Conservation (phyloP, 2,113 vertebrate genomes). For the Fukomys damarensis region DNA sequence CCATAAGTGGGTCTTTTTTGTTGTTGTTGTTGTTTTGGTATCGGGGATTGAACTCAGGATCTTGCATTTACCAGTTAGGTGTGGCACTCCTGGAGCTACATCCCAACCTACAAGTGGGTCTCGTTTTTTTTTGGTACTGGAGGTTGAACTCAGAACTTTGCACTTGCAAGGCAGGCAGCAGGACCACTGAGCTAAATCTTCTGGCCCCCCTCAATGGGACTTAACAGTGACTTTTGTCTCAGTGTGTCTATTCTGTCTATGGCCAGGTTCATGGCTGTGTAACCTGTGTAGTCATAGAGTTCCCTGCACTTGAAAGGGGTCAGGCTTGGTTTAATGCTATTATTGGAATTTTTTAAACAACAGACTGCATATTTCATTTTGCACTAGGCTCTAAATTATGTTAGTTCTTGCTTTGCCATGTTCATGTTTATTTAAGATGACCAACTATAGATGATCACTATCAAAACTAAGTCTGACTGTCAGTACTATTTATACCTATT, state of each 20-base stretch:
- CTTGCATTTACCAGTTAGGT: too few species aligned
- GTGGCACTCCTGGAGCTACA: too few species aligned
- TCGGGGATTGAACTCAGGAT: too few species aligned
- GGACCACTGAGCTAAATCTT: too few species aligned
- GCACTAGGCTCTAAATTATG: background rate
- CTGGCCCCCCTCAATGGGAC: too few species aligned
- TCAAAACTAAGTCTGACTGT: slow-evolving; percentile 27
- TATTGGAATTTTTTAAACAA: slow-evolving; percentile 23
- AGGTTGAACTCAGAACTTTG: too few species aligned
- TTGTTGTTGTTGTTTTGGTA: too few species aligned
- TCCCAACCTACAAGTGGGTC: too few species aligned
- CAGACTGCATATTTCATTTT: slow-evolving; percentile 20
- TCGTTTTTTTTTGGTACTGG: too few species aligned
- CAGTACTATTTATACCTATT: background rate
- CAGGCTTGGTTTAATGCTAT: background rate
- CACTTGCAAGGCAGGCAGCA: too few species aligned
- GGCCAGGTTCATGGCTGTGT: background rate
- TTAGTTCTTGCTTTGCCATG: background rate
- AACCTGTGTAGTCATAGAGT: background rate
- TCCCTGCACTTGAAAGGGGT: background rate
- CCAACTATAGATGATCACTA: slow-evolving; percentile 14
- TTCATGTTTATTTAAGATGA: slow-evolving; percentile 42
- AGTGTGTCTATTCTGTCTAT: background rate
- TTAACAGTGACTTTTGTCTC: slow-evolving; percentile 4
- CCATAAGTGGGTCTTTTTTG: background rate